Base-by-base conservation (phyloP, 2,888 invertebrate species). In the Parascotia fuliginaria region DNA sequence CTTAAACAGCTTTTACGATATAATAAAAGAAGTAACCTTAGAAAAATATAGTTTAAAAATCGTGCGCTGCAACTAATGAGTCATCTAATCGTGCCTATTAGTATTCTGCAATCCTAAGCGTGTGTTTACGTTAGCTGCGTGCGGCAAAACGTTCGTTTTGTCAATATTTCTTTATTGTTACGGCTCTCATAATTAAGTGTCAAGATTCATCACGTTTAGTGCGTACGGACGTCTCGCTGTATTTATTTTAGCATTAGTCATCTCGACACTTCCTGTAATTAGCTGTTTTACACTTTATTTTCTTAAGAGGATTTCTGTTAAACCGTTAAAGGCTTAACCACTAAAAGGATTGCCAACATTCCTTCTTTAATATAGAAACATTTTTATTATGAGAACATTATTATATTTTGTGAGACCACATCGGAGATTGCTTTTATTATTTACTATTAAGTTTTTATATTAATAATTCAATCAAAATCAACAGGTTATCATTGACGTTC, bases 131-230 rank as follows among this genome's bases (percentile, higher is more conserved):
- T 49, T 12, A 27, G 27, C 24, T 22, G 9, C 11, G 13, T 27
- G 37, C 34, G 13, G 29, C 19, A 37, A 36, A 43, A 29, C 9
- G 37, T 9, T 11, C 27, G 33, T 29, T n/a, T 32, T n/a, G 29
- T 39, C 42, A 46, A 51, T 47, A 33, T 43, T 48, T 51, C 44
- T 33, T 42, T 51, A 40, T 63, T 60, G 46, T 57, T 52, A 57
- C 37, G 42, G 16, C 27, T 33, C 29, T 39, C 9, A 13, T 46
- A 41, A 65, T 61, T 48, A 44, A 36, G 40, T 51, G 58, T 61
- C 39, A 42, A 53, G 47, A 65, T 65, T 49, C 48, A 58, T 58
- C 49, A 54, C 48, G 50, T 55, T 51, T 28, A 36, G 12, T 46
- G 32, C 12, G 31, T 24, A 14, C 7, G 28, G 9, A 22, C 15